phyloP scores from a whole-genome alignment of 2,797 vertebrate genomes.

The Bovichtus diacanthus region DNA sequence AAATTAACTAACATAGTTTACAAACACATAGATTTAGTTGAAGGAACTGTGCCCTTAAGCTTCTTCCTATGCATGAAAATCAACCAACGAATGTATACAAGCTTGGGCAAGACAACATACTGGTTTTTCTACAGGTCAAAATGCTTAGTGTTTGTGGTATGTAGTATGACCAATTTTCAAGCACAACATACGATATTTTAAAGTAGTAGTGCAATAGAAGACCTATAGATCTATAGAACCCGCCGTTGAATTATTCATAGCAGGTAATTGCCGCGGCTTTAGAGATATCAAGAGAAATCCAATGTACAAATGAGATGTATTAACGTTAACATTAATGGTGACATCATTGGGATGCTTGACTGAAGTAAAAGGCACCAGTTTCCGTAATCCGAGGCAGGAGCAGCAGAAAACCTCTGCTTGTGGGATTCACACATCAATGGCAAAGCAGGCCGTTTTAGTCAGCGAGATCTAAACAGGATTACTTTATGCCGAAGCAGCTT shows the following conservation, averaged over 20 bases:
- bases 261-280: constrained; percentile 38
- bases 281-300: constrained; percentile 47
- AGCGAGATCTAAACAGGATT: constrained; percentile 77
- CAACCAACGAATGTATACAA: background rate
- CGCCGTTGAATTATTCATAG: constrained; percentile 49
- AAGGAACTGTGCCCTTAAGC: background rate
- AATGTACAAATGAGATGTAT: constrained; percentile 50
- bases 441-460: constrained; percentile 64
- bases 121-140: background rate
- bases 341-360: constrained; percentile 57
- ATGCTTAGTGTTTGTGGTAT: background rate
- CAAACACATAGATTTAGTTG: background rate
- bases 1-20: background rate
- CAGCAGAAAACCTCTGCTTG: constrained; percentile 46
- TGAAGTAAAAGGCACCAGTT: constrained; percentile 54
- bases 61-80: background rate
- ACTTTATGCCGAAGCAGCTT: constrained; percentile 70
- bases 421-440: constrained; percentile 68
- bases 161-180: too few species aligned
- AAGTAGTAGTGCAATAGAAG: constrained; percentile 12
- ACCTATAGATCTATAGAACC: constrained; percentile 4
- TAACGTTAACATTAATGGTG: constrained; percentile 44
- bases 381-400: constrained; percentile 59
- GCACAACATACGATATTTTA: background rate
- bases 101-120: background rate